Evolutionary conservation across 2,113 vertebrate genomes (phyloP), one percentile per base, ranked within the genome.

Genomic region (Isurus oxyrinchus): DNA sequence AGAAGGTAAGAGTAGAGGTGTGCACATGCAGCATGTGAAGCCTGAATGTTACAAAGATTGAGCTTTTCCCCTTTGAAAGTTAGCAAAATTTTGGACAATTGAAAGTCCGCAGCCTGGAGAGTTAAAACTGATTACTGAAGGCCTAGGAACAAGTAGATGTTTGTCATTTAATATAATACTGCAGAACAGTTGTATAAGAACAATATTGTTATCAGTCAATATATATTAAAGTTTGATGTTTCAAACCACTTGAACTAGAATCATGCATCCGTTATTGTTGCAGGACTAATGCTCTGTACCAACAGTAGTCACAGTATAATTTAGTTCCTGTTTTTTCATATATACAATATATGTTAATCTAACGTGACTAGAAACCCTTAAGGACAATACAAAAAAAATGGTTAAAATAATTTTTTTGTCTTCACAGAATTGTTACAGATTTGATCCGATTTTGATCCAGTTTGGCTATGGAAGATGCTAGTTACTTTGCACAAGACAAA

Each of bases 401-500:
- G 21, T 35, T 53, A 57, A 23, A 91, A 31, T 94, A 55, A 16
- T 94, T 1, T 66, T 44, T 63, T 94, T 11, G 8, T 27, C 63
- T 25, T 63, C 57, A 94, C 57, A 61, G 61, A 95, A 95, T 95
- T 10, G 53, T 21, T 88, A 16, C 53, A 88, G 5, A 88, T 44
- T 49, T 8, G 8, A 88, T 35, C 72, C 1, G 13, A 31, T 76
- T 76, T 35, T 35, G 72, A 76, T 76, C 72, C 27, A 76, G 35
- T 76, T n/a, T 76, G 31, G 69, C 27, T 76, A 35, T n/a, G 72
- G 11, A 76, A 76, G 72, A 76, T 76, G 31, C 31, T 76, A 27
- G 86, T 87, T 87, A 87, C n/a, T 87, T 40, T 49, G 49, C 49
- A 90, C 57, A 61, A 95, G 63, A 95, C 40, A 95, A 67, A 95